Base-by-base conservation (phyloP, 2,888 invertebrate species). In the Philhelius pedissequus region DNA sequence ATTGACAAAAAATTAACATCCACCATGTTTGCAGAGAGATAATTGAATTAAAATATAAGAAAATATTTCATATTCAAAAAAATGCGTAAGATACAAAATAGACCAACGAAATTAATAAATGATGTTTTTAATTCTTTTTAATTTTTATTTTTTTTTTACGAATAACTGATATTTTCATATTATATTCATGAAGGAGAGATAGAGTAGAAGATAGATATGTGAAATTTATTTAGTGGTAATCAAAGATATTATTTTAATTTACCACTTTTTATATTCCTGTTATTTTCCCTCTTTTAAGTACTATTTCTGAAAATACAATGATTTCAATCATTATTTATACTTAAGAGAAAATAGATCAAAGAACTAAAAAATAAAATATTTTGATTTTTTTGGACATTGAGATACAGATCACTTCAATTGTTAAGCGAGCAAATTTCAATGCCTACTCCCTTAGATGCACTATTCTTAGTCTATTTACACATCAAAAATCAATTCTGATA, bases 301-400 rank as follows among this genome's bases (percentile, higher is more conserved):
- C 82, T 79, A 78, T 73, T 82, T 70, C 64, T 66, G 71, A 73
- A 66, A 54, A 68, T 64, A 77, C 75, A 75, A 54, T 70, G 32
- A 80, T 70, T 80, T 75, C 43, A 68, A 75, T 69, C 11, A 40
- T 52, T 45, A 66, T 64, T 18, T 18, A 25, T 48, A 48, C 32
- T 74, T 30, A 43, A 70, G 25, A 45, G n/a, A 73, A 40, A 43
- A 73, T 13, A 48, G 13, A 82, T 60, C 38, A 54, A 58, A 50
- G 18, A 76, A 64, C 18, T 62, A 58, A 43, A 70, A 20, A 52
- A 54, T 45, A 18, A 58, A 48, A 48, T 58, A 52, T 54, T 54
- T 70, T 81, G 64, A 68, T 82, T 78, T 78, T 45, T 54, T 52
- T 73, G 82, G 82, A 78, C 82, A 82, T 73, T 78, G 82, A 82